Conservation (phyloP, 2,797 vertebrate species). For the Rhinogobio ventralis region DNA sequence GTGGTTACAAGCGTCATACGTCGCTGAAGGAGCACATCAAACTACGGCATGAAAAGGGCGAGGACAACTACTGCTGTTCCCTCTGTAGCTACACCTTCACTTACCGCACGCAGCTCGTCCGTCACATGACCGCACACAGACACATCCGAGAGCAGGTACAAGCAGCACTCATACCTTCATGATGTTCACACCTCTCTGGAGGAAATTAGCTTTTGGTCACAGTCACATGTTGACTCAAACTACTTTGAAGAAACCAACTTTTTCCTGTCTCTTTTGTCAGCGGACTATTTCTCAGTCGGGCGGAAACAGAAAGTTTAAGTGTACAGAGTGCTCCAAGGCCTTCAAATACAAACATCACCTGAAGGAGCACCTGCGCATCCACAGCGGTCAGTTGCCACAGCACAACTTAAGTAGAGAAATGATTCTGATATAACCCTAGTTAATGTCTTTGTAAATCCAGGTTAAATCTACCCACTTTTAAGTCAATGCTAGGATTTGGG, state of each 20-base stretch:
- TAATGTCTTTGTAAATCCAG: background rate
- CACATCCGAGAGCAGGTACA: slow-evolving; percentile 91
- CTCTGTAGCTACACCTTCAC: slow-evolving; percentile 96
- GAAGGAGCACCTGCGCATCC: slow-evolving; percentile 98
- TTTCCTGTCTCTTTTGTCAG: slow-evolving; percentile 75
- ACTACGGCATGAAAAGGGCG: slow-evolving; percentile 95
- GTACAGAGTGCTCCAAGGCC: slow-evolving; percentile 96
- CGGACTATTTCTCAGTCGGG: slow-evolving; percentile 88
- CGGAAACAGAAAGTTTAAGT: slow-evolving; percentile 96
- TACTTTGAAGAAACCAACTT: background rate
- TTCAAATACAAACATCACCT: slow-evolving; percentile 99
- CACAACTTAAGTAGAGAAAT: slow-evolving; percentile 2
- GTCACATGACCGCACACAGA: slow-evolving; percentile 96
- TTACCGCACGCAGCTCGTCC: slow-evolving; percentile 92
- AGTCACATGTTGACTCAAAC: background rate
- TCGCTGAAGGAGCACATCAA: slow-evolving; percentile 99
- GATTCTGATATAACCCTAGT: background rate
- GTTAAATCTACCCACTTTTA: background rate
- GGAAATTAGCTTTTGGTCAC: slow-evolving; percentile 28
- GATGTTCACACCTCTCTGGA: slow-evolving; percentile 1
- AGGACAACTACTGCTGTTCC: slow-evolving; percentile 95
- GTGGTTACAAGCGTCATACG: slow-evolving; percentile 97
- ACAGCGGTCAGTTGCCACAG: slow-evolving; percentile 87
- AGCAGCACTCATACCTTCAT: background rate
- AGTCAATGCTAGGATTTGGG: background rate